Evolutionary conservation across 2,797 vertebrate species (phyloP), one percentile per base, ranked within the genome.

Genomic region (Clarias pachynema): DNA sequence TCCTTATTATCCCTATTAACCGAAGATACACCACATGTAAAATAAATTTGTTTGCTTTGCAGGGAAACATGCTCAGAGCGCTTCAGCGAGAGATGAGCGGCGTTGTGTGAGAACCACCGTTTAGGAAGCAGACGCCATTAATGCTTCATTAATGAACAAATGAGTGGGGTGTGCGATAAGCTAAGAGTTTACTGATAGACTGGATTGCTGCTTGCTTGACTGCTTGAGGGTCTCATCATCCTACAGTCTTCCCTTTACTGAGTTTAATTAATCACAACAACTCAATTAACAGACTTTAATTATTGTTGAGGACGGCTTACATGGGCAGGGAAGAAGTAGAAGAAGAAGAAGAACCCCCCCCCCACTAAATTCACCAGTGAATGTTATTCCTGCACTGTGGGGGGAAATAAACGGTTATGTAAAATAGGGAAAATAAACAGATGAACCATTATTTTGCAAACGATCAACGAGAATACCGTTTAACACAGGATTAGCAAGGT

Each of bases 211-310:
- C 89, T 88, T 86, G 87, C 90, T 86, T 53, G 53, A 81, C 75
- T 79, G 86, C 79, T 87, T 86, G 63, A 31, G 60, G 73, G 87
- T 14, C 68, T 88, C 73, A 49, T 86, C 82, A 84, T 85, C 65
- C 82, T 44, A 75, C 75, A 72, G 72, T 85, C 83, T 89, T 89
- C 40, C 83, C 80, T 79, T 90, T 75, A 89, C 87, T 84, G 87
- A 84, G 70, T 85, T 87, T 86, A 89, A 91, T 89, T 90, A 90
- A 88, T 89, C 85, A 88, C 79, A 90, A 73, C 69, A 26, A 89
- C 83, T 88, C 89, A 75, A 90, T 88, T 89, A 90, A 90, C 90
- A 87, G 81, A 77, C 84, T 74, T 88, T 82, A 89, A 92, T 91
- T 89, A 89, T 80, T 74, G 85, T 34, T 82, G 74, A 49, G 65